These are phyloP conservation scores for Aplochiton taeniatus DNA, from an alignment of 2,797 vertebrate genomes.

Conservation along the genomic window DNA sequence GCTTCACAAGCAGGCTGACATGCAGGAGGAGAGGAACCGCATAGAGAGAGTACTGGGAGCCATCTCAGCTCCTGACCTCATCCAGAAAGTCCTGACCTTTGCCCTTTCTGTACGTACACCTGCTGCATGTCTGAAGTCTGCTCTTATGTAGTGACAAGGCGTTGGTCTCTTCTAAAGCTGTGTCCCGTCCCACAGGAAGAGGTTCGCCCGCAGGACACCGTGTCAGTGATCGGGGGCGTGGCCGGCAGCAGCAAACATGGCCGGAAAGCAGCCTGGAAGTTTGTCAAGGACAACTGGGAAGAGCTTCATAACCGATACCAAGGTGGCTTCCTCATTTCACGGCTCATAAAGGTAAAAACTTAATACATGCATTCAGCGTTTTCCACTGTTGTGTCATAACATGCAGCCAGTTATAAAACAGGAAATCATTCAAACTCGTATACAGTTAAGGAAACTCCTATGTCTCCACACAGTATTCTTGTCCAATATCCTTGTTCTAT, in stretches of 20 bases:
- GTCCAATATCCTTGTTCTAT: background rate
- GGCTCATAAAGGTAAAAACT: conserved; percentile 89
- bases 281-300: conserved; percentile 96
- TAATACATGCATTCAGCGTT: too few relatives aligned
- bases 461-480: too few relatives aligned
- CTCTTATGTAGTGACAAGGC: background rate
- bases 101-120: conserved; percentile 87
- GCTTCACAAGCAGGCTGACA: conserved; percentile 98
- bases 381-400: too few relatives aligned
- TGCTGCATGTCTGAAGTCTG: background rate
- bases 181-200: conserved; percentile 81
- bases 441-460: too few relatives aligned
- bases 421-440: too few relatives aligned
- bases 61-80: conserved; percentile 91
- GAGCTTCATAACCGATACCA: conserved; percentile 97
- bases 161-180: too few relatives aligned
- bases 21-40: conserved; percentile 98
- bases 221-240: conserved; percentile 95
- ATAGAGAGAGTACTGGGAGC: conserved; percentile 95
- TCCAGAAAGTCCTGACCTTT: conserved; percentile 95
- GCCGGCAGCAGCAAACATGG: conserved; percentile 95
- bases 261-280: conserved; percentile 95
- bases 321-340: conserved; percentile 96
- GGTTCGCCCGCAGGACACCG: conserved; percentile 98
- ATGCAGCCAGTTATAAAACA: too few relatives aligned